Base-by-base conservation (phyloP, 2,113 vertebrate species). In the Piprites chloris region DNA sequence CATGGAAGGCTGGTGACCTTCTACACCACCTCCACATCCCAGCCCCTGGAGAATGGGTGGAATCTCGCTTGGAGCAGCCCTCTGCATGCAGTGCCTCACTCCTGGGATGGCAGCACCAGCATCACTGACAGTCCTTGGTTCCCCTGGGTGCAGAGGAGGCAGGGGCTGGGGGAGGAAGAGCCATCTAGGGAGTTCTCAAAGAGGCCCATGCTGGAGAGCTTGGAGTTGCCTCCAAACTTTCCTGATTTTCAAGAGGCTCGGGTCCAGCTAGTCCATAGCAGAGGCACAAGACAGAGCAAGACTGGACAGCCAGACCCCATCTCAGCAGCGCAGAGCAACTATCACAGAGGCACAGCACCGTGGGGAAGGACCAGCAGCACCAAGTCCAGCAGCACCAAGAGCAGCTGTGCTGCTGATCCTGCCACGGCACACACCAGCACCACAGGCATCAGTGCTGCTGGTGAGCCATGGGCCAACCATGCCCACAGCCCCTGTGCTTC, bases 1-100 rank as follows among this genome's bases (percentile, higher is more conserved):
- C 71, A 27, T n/a, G 47, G 56, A 74, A 87, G 35, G 35, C 88
- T 84, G 69, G 46, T 32, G 85, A 79, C 75, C 83, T 90, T 66
- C 73, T 61, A 18, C 32, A 66, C 37, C 73, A 66, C 62, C 72
- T 77, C 76, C 76, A 55, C 67, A 39, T 17, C 41, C 50, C 85
- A 55, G 62, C 9, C 37, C 18, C 71, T 30, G 41, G 65, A 80
- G 85, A 81, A 56, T 0, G 0, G 58, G 23, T 35, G 72, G 18
- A 65, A 84, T 30, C 59, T 77, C 15, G 0, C 67, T 59, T 33
- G 30, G 5, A 12, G 75, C 52, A 86, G 32, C 26, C n/a, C 56
- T 42, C 66, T 75, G 61, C 47, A 2, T 59, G 49, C 63, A n/a
- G 15, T 22, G 33, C 39, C 73, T 85, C 23, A 20, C 49, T 65